A percentile compares a stretch with the other conserved stretches of the same genome.
phyloP scores from a whole-genome alignment of 2,888 invertebrate species.

The Pachydiplax longipennis region DNA sequence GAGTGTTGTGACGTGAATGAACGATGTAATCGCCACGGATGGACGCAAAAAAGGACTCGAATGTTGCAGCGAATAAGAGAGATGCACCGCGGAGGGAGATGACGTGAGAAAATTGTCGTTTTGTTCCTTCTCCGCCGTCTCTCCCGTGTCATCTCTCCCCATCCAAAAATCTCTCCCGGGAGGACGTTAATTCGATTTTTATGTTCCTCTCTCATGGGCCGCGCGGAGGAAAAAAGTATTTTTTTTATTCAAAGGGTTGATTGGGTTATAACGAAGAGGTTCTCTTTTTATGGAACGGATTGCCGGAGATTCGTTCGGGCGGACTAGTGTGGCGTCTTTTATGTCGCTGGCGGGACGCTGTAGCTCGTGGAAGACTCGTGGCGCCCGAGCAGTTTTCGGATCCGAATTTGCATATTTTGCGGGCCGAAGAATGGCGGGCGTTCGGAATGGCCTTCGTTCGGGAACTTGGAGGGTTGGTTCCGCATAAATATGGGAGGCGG shows the following conservation, averaged over 20 bases:
- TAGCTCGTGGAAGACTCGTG: background rate
- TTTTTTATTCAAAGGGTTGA: background rate
- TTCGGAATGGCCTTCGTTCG: no score
- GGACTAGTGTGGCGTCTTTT: background rate
- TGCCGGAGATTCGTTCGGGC: background rate
- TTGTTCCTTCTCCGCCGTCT: background rate
- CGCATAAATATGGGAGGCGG: no score
- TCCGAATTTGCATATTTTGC: background rate
- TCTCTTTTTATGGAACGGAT: background rate
- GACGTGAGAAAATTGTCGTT: constrained; percentile 15
- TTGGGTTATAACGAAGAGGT: background rate
- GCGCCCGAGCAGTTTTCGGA: background rate
- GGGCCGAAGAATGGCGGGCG: no score
- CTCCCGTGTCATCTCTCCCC: background rate
- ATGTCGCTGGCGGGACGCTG: background rate
- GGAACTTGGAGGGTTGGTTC: no score
- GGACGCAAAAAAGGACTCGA: background rate
- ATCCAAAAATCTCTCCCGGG: no score
- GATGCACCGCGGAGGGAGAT: background rate
- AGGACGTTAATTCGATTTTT: constrained; percentile 11
- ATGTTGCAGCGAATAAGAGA: background rate
- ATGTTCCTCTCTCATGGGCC: background rate
- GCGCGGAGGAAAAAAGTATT: background rate
- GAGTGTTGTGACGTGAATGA: constrained; percentile 10
- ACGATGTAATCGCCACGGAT: constrained; percentile 21